Percentiles rank a stretch among this genome's conserved stretches.
Evolutionary conservation across 2,888 invertebrate genomes (phyloP).

Genomic region (Cetonia aurata): DNA sequence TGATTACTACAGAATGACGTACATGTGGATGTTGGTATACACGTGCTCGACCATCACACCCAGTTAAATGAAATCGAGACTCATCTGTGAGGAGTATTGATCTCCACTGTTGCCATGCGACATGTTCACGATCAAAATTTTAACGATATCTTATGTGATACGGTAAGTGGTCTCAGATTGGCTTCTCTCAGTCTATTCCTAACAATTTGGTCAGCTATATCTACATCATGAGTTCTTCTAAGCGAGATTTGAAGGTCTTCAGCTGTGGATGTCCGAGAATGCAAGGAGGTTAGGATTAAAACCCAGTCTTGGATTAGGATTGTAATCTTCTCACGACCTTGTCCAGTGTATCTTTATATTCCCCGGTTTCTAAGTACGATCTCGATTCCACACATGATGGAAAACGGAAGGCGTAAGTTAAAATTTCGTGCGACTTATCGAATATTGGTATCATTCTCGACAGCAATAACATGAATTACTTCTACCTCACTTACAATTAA

Average conservation of each 20-base stretch:
- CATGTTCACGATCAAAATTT: too few species aligned
- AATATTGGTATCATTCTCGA: constrained; percentile 6
- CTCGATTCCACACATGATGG: neutral
- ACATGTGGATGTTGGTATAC: neutral
- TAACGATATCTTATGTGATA: too few species aligned
- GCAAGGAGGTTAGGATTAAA: constrained; percentile 1
- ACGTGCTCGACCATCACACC: constrained; percentile 2
- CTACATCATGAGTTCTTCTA: too few species aligned
- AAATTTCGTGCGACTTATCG: neutral
- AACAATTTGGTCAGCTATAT: too few species aligned
- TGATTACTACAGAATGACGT: neutral
- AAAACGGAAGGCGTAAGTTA: neutral
- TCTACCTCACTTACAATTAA: too few species aligned
- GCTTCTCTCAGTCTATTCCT: neutral
- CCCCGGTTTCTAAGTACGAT: neutral
- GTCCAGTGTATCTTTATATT: neutral
- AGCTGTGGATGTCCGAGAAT: neutral
- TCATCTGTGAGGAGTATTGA: too few species aligned
- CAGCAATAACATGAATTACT: too few species aligned
- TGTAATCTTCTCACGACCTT: neutral
- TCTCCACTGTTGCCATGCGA: too few species aligned
- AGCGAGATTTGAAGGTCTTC: neutral
- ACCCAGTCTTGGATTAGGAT: neutral
- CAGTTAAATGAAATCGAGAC: too few species aligned
- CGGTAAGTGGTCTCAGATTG: constrained; percentile 1